Evolutionary conservation across 2,888 invertebrate species (phyloP), one percentile per base, ranked within the genome.

Genomic region (Lasioglossum leucozonium): DNA sequence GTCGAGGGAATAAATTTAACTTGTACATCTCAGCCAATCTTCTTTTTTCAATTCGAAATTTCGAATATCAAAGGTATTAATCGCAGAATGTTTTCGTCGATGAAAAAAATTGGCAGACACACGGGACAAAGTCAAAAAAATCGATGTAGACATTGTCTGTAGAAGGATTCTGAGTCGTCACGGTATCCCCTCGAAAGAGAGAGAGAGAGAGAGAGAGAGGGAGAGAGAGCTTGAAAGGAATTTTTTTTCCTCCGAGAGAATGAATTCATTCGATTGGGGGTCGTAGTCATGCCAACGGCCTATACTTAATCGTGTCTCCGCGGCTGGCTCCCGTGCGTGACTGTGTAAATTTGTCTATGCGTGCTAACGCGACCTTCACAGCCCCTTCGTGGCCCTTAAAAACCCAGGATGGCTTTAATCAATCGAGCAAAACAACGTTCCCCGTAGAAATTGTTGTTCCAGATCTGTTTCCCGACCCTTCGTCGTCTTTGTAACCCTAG

Each of bases 231-330:
- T 44, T 16, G 30, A 77, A 30, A 55, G 34, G 44, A 72, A 69
- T 78, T 77, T 40, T 77, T 40, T 81, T 65, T 58, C 26, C 77
- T 79, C 81, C 82, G 58, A 72, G 65, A 72, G 78, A 67, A 76
- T 75, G 81, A 87, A 89, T 88, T 85, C 69, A 77, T 76, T 88
- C 80, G 79, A 67, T 76, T 40, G 87, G 77, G 85, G 88, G 83
- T 89, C 81, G 91, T 93, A 91, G 89, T 87, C 93, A 91, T 93
- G 89, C 91, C 91, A 92, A 93, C 93, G 91, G 91, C 91, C 92
- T 89, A 89, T 82, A 79, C 79, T 86, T 73, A 82, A 84, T 81
- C 77, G 77, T 67, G 76, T 78, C 42, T 74, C 40, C 71, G 47
- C 85, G 81, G n/a, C 78, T 67, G 77, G 34, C 65, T 77, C 55